These are phyloP conservation scores for Pomatostomus ruficeps DNA, from an alignment of 2,113 vertebrate genomes.

Conservation along the genomic window DNA sequence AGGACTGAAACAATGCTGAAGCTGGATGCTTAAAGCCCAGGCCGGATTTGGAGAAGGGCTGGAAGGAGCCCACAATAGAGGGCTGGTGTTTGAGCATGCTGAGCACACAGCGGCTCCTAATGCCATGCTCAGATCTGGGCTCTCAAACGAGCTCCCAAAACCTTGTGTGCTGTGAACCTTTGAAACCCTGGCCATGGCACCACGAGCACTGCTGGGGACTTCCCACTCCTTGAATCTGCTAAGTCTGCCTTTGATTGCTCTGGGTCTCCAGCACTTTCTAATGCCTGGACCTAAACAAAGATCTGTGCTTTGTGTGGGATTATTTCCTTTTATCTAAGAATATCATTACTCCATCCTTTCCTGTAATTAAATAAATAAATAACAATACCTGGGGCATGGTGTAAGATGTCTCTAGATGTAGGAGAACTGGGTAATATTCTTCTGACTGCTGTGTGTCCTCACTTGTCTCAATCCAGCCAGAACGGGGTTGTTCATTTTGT, in stretches of 20 bases:
- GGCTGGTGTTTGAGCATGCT: constrained; percentile 23
- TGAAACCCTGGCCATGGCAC: constrained; percentile 19
- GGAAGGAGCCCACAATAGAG: neutral
- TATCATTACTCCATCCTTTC: neutral
- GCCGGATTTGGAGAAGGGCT: constrained; percentile 13
- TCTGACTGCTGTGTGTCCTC: neutral
- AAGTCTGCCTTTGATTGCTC: constrained; percentile 43
- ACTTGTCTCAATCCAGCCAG: neutral
- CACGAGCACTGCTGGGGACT: constrained; percentile 9
- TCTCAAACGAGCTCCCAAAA: constrained; percentile 47
- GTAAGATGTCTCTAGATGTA: neutral
- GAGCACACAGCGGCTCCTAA: constrained; percentile 33
- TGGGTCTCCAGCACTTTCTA: neutral
- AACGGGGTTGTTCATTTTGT: neutral
- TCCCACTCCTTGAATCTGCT: neutral
- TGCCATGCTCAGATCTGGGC: constrained; percentile 5
- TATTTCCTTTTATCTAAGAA: neutral
- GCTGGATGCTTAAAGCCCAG: constrained; percentile 5
- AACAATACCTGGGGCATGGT: neutral
- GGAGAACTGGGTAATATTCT: neutral
- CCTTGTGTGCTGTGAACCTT: neutral
- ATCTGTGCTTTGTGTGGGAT: neutral
- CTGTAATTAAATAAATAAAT: neutral
- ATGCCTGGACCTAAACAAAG: neutral
- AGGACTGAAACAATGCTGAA: constrained; percentile 47